Base-by-base conservation (phyloP, 2,888 invertebrate species). In the Lithophane leautieri region DNA sequence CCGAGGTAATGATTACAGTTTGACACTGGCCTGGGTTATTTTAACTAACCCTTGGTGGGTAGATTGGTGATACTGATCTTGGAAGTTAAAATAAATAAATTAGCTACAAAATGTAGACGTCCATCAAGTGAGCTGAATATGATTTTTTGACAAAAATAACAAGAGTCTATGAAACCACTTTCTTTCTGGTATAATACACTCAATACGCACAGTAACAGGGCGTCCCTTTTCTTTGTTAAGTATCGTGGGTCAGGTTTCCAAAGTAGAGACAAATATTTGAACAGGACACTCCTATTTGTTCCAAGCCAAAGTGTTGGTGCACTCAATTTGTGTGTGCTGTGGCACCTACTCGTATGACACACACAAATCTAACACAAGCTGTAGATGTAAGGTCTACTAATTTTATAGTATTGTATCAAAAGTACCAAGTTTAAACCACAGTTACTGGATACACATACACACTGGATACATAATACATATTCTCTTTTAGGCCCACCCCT, bases 401-500 rank as follows among this genome's bases (percentile, higher is more conserved):
- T 25, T 6, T 54, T 34, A 22, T 8, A 74, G 34, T 22, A 22
- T 11, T 76, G 25, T 44, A n/a, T 47, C 47, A 34, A 72, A 73
- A 47, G 2, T 42, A 22, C 8, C 1, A 44, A 66, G 12, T 34
- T n/a, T 63, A 63, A 70, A 71, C 11, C n/a, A 34, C 58, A 75
- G 69, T 75, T 62, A 28, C 25, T 42, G 1, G 25, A 69, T 47
- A n/a, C n/a, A n/a, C n/a, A n/a, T n/a, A n/a, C n/a, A n/a, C n/a
- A n/a, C n/a, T n/a, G n/a, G n/a, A n/a, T n/a, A n/a, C n/a, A n/a
- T n/a, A n/a, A n/a, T n/a, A 0, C 44, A 84, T 70, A 16, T 40
- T 67, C 58, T 72, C 40, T 58, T 28, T 4, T 65, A 62, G 58
- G 52, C 44, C 44, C 81, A 84, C 58, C 85, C 82, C 77, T 73